A percentile compares a stretch with the other conserved stretches of the same genome.
phyloP scores from a whole-genome alignment of 35 echinoderm and acorn worm genomes.

The Hemicentrotus pulcherrimus region DNA sequence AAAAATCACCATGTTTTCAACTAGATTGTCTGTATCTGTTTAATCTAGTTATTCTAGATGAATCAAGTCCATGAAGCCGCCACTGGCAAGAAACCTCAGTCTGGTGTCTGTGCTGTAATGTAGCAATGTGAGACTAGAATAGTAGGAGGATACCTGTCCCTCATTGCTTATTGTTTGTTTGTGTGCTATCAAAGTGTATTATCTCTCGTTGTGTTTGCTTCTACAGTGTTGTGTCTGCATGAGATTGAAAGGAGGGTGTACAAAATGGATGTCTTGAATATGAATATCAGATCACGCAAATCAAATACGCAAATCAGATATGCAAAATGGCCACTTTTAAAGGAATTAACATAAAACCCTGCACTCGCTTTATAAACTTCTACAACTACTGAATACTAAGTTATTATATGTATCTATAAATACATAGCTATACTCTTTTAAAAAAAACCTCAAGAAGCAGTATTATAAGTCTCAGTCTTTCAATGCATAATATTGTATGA shows the following conservation, averaged over 20 bases:
- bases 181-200: neutral
- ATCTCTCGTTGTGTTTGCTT: neutral
- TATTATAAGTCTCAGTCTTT: too few relatives aligned
- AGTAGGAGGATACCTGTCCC: neutral
- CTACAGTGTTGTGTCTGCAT: neutral
- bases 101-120: constrained; percentile 29
- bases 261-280: neutral
- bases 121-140: constrained; percentile 42
- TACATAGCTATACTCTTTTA: neutral
- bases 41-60: constrained; percentile 29
- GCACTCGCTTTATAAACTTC: neutral
- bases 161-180: neutral
- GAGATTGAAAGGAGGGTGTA: neutral
- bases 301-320: too few relatives aligned
- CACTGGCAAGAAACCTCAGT: constrained; percentile 46
- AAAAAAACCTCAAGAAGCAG: too few relatives aligned
- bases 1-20: neutral
- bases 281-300: neutral
- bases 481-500: too few relatives aligned
- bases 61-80: neutral
- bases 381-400: neutral
- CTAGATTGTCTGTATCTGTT: neutral
- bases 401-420: neutral
- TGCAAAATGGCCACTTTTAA: too few relatives aligned
- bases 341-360: too few relatives aligned